A percentile compares a stretch with the other conserved stretches of the same genome.
Conservation (phyloP, 2,113 vertebrate species). For the Gallinago media region DNA sequence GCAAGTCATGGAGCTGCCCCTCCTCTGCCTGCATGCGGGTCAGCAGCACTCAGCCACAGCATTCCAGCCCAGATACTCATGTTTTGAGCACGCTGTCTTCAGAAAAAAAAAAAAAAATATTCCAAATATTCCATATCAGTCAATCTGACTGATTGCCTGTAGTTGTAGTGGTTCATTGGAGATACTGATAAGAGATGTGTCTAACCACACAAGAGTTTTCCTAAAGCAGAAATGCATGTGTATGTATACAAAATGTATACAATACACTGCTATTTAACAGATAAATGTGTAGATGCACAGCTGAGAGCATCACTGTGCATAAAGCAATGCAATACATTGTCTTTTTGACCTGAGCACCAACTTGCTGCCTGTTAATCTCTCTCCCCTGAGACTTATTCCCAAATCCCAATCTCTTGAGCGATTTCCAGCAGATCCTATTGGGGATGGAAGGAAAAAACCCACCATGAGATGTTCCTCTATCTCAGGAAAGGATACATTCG, state of each 20-base stretch:
- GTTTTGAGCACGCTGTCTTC: accelerated
- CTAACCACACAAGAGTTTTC: background rate
- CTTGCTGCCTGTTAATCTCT: background rate
- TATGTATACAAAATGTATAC: background rate
- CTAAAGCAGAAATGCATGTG: background rate
- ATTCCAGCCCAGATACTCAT: accelerated
- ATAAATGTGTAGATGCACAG: background rate
- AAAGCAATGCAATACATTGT: background rate
- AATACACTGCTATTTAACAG: accelerated
- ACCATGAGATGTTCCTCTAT: background rate
- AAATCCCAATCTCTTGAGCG: background rate
- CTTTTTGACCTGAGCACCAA: background rate
- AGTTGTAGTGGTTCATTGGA: background rate
- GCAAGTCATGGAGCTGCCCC: accelerated
- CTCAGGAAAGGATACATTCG: background rate
- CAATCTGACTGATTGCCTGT: background rate
- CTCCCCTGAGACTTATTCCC: background rate
- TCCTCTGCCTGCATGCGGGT: background rate
- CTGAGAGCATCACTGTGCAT: background rate
- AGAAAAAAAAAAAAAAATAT: background rate
- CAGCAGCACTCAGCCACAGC: background rate
- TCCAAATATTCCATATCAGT: background rate
- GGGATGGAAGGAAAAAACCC: background rate
- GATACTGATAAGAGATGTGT: background rate
- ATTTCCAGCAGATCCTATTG: background rate